phyloP scores from a whole-genome alignment of 2,113 vertebrate species.

The Sturnira hondurensis region DNA sequence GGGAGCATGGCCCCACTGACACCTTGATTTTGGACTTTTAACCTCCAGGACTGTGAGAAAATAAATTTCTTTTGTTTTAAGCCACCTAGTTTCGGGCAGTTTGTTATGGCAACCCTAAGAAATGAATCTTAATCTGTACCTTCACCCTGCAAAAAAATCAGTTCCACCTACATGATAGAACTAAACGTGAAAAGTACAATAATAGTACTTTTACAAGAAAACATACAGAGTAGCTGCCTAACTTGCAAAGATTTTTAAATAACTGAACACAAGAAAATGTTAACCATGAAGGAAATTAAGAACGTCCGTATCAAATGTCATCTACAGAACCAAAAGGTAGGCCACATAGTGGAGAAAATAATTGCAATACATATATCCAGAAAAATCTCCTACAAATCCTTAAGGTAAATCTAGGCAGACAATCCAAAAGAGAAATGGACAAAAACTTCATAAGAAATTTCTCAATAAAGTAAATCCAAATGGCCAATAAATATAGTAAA shows the following conservation, averaged over 20 bases:
- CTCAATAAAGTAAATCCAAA: constrained; percentile 4
- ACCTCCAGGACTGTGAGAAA: background rate
- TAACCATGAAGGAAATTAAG: background rate
- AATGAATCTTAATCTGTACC: background rate
- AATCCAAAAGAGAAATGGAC: background rate
- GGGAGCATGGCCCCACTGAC: background rate
- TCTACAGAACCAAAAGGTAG: background rate
- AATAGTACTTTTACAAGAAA: background rate
- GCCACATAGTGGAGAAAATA: background rate
- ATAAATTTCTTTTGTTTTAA: background rate
- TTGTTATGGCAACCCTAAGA: background rate
- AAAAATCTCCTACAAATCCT: background rate
- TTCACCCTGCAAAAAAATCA: background rate
- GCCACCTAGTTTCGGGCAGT: background rate
- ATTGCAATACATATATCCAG: background rate
- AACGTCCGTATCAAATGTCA: background rate
- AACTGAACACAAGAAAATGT: background rate
- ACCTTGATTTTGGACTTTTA: background rate
- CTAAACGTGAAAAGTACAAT: background rate
- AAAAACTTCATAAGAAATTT: background rate
- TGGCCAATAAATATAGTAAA: background rate
- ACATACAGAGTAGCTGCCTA: background rate
- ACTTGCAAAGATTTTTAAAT: background rate
- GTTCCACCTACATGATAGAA: background rate
- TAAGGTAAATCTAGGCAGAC: background rate